These are phyloP conservation scores for Thereuonema tuberculata DNA, from an alignment of 1,140 invertebrate genomes.

Conservation along the genomic window DNA sequence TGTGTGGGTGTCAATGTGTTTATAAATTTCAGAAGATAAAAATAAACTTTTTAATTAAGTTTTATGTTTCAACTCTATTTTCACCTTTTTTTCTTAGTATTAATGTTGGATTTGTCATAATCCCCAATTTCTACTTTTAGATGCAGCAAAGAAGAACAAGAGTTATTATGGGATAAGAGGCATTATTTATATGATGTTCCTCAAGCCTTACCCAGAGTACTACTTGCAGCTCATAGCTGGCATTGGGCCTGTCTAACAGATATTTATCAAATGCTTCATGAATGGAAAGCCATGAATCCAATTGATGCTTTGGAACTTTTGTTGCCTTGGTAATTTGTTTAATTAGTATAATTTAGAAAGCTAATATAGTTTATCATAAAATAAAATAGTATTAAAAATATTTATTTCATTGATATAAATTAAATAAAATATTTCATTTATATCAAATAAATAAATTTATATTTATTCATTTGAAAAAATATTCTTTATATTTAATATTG, in stretches of 20 bases:
- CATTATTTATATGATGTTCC: slow-evolving; percentile 74
- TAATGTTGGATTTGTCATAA: background rate
- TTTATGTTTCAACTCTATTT: background rate
- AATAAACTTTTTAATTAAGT: background rate
- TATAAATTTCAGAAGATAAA: background rate
- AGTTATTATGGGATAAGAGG: slow-evolving; percentile 87
- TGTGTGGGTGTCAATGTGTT: background rate
- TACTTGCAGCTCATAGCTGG: slow-evolving; percentile 79
- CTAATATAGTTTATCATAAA: background rate
- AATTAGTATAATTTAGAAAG: background rate
- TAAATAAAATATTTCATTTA: no score
- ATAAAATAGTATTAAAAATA: background rate
- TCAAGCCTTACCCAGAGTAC: slow-evolving; percentile 74
- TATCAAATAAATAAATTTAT: no score
- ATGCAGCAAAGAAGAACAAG: slow-evolving; percentile 37
- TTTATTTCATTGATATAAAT: no score
- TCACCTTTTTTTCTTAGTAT: background rate
- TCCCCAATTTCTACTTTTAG: background rate
- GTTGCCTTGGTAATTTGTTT: slow-evolving; percentile 57
- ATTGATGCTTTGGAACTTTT: slow-evolving; percentile 81
- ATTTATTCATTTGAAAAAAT: no score
- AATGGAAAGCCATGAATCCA: slow-evolving; percentile 67
- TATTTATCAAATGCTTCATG: slow-evolving; percentile 62
- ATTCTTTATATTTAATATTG: no score
- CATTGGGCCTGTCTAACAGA: slow-evolving; percentile 71